Conservation (phyloP, 2,888 invertebrate species). For the Troides helena region DNA sequence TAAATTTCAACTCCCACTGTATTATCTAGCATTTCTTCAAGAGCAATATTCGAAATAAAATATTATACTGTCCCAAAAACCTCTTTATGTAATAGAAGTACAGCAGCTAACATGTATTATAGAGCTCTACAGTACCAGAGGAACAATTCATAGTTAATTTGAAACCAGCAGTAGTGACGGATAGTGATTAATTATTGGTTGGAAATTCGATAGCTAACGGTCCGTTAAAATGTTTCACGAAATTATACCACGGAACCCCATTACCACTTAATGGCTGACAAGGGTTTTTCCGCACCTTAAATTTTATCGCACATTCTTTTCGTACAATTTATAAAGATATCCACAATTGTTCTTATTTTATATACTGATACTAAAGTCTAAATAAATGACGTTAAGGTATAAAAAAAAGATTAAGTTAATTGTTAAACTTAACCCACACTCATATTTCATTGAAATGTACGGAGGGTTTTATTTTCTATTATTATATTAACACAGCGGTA, state of each 20-base stretch:
- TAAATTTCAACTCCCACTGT: too few relatives aligned
- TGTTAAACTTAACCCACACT: too few relatives aligned
- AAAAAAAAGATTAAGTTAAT: too few relatives aligned
- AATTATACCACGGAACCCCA: conserved; percentile 15
- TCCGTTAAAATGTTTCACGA: conserved; percentile 13
- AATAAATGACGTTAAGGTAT: too few relatives aligned
- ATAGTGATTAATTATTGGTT: conserved; percentile 17
- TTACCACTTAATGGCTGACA: conserved; percentile 10
- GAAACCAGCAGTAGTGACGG: conserved; percentile 17
- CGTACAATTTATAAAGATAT: not conserved
- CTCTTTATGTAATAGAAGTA: too few relatives aligned
- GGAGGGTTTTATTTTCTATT: too few relatives aligned
- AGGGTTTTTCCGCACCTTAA: conserved; percentile 3
- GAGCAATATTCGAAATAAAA: too few relatives aligned
- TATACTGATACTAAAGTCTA: too few relatives aligned
- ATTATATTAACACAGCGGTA: too few relatives aligned
- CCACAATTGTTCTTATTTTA: not conserved
- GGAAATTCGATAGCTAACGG: conserved; percentile 14
- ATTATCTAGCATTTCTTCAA: too few relatives aligned
- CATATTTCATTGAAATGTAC: too few relatives aligned
- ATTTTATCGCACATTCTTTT: not conserved
- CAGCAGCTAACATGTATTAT: conserved; percentile 1
- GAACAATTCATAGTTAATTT: conserved; percentile 20
- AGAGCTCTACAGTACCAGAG: conserved; percentile 12
- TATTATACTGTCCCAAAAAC: too few relatives aligned